A percentile compares a stretch with the other conserved stretches of the same genome.
Conservation (phyloP, 1,140 invertebrate genomes). For the Euwallacea similis region DNA sequence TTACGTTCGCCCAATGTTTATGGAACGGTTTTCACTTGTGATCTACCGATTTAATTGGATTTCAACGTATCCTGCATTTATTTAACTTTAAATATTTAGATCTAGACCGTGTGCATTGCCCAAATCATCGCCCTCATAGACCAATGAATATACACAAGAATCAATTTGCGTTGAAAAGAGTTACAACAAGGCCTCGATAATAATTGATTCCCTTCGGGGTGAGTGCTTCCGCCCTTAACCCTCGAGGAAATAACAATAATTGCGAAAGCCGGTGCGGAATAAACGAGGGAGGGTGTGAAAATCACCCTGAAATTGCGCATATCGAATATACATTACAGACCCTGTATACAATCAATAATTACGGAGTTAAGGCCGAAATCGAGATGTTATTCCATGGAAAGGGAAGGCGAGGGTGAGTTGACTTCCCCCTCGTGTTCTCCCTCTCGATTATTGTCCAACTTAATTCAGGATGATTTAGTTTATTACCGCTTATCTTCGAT, state of each 20-base stretch:
- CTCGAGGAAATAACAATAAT: not conserved
- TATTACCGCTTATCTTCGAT: not conserved
- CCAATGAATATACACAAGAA: no score
- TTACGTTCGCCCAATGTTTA: not conserved
- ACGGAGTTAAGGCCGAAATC: conserved; percentile 33
- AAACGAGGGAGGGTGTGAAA: conserved; percentile 26
- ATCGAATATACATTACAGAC: conserved; percentile 27
- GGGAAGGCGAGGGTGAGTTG: conserved; percentile 23
- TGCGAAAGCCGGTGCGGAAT: conserved; percentile 3
- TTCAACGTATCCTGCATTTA: not conserved
- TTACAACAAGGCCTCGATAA: not conserved
- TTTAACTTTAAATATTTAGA: conserved; percentile 1
- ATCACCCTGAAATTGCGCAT: conserved; percentile 29
- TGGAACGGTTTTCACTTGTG: not conserved
- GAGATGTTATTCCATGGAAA: conserved; percentile 28
- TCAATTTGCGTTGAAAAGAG: no score
- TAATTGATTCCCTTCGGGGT: conserved; percentile 1
- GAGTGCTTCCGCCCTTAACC: not conserved
- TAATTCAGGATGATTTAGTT: not conserved
- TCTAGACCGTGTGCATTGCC: not conserved
- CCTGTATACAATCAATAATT: conserved; percentile 35
- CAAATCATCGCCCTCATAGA: not conserved
- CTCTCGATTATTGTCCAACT: not conserved
- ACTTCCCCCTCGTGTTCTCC: conserved; percentile 16
- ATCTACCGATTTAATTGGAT: conserved; percentile 2